Percentiles rank a stretch among this genome's conserved stretches.
phyloP scores from a whole-genome alignment of 2,888 invertebrate genomes.

The Plagodis dolabraria region DNA sequence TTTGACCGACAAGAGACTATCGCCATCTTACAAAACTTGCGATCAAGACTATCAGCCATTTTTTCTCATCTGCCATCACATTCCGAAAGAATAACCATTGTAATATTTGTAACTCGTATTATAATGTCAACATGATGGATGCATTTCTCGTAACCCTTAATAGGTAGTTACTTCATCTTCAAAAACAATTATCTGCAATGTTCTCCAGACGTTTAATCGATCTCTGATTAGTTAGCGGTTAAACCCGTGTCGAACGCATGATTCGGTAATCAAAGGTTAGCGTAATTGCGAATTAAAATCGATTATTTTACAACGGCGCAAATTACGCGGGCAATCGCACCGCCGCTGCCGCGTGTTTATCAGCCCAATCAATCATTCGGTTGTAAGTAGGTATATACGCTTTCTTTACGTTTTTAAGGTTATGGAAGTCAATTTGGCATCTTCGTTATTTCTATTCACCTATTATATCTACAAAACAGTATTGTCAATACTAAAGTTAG shows the following conservation, averaged over 20 bases:
- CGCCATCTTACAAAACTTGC: too few relatives aligned
- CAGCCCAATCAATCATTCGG: slow-evolving; percentile 47
- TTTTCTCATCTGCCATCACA: too few relatives aligned
- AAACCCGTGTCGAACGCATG: slow-evolving; percentile 31
- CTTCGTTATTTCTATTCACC: too few relatives aligned
- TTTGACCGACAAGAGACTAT: too few relatives aligned
- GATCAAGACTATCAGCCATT: too few relatives aligned
- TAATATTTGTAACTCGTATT: too few relatives aligned
- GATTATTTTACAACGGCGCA: slow-evolving; percentile 44
- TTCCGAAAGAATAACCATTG: too few relatives aligned
- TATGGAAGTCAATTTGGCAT: neutral
- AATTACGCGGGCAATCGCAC: slow-evolving; percentile 39
- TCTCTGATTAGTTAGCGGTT: slow-evolving; percentile 8
- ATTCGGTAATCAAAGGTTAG: slow-evolving; percentile 55
- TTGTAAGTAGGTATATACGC: slow-evolving; percentile 10
- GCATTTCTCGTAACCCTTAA: neutral
- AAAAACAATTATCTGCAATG: slow-evolving; percentile 9
- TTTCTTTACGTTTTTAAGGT: slow-evolving; percentile 25
- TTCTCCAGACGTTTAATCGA: slow-evolving; percentile 16
- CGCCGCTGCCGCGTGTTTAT: slow-evolving; percentile 38
- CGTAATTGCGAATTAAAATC: slow-evolving; percentile 57
- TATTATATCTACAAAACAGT: too few relatives aligned
- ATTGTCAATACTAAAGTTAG: too few relatives aligned
- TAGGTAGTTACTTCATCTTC: neutral
- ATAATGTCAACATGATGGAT: too few relatives aligned